These are phyloP conservation scores for Cataglyphis altisquamis DNA, from an alignment of 2,888 invertebrate genomes.

Conservation along the genomic window DNA sequence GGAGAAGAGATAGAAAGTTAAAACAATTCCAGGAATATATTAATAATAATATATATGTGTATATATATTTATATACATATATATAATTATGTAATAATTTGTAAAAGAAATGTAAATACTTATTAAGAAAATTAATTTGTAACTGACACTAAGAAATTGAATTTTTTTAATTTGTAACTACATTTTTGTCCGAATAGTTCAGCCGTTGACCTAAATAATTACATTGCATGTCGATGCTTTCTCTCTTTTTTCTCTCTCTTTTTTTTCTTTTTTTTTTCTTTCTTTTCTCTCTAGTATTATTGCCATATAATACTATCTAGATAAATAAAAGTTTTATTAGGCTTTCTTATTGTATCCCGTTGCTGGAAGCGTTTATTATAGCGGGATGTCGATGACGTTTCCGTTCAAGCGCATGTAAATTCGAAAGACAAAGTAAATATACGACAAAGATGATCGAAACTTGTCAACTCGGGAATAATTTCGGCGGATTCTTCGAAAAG, in stretches of 20 bases:
- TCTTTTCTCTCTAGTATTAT: neutral
- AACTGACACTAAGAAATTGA: neutral
- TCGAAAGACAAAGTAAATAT: slow-evolving; percentile 37
- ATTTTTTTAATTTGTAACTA: neutral
- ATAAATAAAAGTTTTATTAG: slow-evolving; percentile 14
- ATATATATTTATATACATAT: too few species aligned
- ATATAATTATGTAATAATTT: neutral
- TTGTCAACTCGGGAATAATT: slow-evolving; percentile 46
- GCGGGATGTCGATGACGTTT: neutral
- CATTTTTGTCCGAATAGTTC: neutral
- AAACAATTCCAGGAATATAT: neutral
- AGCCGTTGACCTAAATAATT: neutral
- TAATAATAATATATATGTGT: neutral
- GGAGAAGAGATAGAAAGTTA: neutral
- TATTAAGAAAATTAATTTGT: neutral
- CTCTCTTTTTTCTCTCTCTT: neutral
- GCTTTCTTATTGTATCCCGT: neutral
- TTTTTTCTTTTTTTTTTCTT: neutral
- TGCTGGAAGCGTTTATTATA: slow-evolving; percentile 10
- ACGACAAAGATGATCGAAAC: slow-evolving; percentile 34
- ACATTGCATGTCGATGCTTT: neutral
- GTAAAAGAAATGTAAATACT: neutral
- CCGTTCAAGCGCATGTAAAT: slow-evolving; percentile 1
- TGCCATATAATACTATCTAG: neutral
- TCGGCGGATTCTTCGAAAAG: slow-evolving; percentile 15